phyloP scores from a whole-genome alignment of 1,140 invertebrate species.

The Drosophila tsacasi region DNA sequence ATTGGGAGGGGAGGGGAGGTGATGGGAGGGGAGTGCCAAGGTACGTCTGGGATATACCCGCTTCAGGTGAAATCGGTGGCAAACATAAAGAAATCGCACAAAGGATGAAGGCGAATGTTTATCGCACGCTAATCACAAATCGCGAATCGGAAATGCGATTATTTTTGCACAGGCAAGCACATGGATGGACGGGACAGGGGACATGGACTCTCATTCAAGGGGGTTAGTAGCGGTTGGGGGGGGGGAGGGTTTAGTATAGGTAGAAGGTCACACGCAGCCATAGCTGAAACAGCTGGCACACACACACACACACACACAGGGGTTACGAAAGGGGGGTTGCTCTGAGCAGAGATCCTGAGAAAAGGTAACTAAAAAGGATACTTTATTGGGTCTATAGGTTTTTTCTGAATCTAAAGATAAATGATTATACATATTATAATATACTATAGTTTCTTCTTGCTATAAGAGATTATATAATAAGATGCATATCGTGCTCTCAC shows the following conservation, averaged over 20 bases:
- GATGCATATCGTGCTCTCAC: too few relatives aligned
- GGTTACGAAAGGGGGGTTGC: neutral
- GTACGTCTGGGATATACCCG: conserved; percentile 20
- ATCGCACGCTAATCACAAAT: conserved; percentile 79
- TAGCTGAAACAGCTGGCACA: conserved; percentile 23
- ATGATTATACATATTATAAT: too few relatives aligned
- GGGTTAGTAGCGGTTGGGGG: neutral
- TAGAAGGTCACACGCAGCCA: conserved; percentile 8
- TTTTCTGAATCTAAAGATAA: too few relatives aligned
- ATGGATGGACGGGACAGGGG: neutral
- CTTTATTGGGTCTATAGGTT: too few relatives aligned
- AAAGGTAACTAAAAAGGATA: neutral
- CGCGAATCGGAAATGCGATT: conserved; percentile 79
- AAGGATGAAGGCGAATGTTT: conserved; percentile 54
- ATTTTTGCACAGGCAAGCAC: conserved; percentile 61
- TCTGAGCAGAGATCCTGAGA: neutral
- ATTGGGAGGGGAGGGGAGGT: neutral
- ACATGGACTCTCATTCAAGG: neutral
- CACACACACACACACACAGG: neutral
- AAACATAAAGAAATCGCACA: conserved; percentile 41
- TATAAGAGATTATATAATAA: too few relatives aligned
- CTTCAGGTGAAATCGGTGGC: conserved; percentile 12
- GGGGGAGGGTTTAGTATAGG: neutral
- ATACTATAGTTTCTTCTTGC: too few relatives aligned
- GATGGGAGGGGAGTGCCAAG: conserved; percentile 1